These are phyloP conservation scores for Equus quagga DNA, from an alignment of 2,113 vertebrate species.

Conservation along the genomic window DNA sequence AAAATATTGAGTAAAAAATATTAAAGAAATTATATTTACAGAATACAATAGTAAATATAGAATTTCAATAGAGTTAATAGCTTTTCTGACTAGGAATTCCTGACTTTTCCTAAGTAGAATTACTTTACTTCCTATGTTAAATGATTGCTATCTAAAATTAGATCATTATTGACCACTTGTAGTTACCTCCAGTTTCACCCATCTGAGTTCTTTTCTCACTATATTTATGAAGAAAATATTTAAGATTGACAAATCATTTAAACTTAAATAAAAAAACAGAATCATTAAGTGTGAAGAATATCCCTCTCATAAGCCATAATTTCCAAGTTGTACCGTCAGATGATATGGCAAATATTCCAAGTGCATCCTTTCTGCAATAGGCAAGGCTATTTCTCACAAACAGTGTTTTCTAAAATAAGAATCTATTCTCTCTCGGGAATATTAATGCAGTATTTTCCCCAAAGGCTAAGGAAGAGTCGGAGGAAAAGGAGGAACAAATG, in stretches of 20 bases:
- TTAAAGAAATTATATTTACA: neutral
- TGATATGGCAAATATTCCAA: neutral
- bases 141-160: neutral
- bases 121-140: neutral
- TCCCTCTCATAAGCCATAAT: neutral
- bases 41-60: neutral
- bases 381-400: neutral
- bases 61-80: neutral
- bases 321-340: neutral
- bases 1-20: neutral
- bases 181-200: neutral
- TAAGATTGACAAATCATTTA: neutral
- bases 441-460: slow-evolving; percentile 55
- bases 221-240: neutral
- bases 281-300: neutral
- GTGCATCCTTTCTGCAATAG: neutral
- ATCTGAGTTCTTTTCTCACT: neutral
- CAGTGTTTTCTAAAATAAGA: neutral
- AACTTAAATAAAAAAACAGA: neutral
- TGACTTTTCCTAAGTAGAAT: neutral
- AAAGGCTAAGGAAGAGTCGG: slow-evolving; percentile 90
- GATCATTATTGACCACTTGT: neutral
- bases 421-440: neutral
- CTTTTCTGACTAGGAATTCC: neutral
- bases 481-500: slow-evolving; percentile 93